Evolutionary conservation across 2,888 invertebrate species (phyloP).

Genomic region (Phaonia tiefii): DNA sequence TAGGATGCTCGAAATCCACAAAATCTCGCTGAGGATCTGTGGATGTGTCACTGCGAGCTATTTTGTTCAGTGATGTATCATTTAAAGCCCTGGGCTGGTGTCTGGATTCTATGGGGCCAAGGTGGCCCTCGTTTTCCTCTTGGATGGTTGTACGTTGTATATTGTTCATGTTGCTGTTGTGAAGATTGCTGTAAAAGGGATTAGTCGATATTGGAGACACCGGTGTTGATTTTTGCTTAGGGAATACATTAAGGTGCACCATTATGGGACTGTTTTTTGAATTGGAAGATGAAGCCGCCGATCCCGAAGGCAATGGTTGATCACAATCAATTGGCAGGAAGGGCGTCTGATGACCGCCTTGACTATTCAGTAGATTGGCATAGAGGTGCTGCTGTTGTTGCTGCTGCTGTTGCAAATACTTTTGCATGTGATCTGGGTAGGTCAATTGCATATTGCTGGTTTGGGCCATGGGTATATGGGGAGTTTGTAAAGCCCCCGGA

Average conservation of each 20-base stretch:
- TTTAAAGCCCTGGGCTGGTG: conserved; percentile 62
- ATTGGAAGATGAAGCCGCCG: conserved; percentile 10
- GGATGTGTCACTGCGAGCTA: conserved; percentile 74
- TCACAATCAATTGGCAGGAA: conserved; percentile 69
- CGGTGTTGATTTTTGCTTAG: conserved; percentile 79
- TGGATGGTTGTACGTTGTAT: conserved; percentile 71
- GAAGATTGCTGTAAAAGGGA: conserved; percentile 73
- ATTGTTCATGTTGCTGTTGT: conserved; percentile 50
- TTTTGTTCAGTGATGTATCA: conserved; percentile 54
- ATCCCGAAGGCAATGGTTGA: conserved; percentile 48
- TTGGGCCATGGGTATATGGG: conserved; percentile 60
- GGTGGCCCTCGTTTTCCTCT: conserved; percentile 63
- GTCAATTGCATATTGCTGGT: conserved; percentile 64
- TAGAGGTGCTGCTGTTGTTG: conserved; percentile 63
- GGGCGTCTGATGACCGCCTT: conserved; percentile 68
- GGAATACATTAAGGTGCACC: conserved; percentile 85
- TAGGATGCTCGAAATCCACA: conserved; percentile 77
- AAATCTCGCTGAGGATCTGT: conserved; percentile 66
- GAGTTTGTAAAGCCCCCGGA: conserved; percentile 65
- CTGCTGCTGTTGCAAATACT: conserved; percentile 68
- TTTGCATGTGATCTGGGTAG: conserved; percentile 62
- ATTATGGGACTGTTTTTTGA: conserved; percentile 82
- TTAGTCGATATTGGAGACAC: conserved; percentile 71
- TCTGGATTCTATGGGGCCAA: conserved; percentile 57
- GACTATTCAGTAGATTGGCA: conserved; percentile 62